These are phyloP conservation scores for Actias luna DNA, from an alignment of 2,888 invertebrate species.

Conservation along the genomic window DNA sequence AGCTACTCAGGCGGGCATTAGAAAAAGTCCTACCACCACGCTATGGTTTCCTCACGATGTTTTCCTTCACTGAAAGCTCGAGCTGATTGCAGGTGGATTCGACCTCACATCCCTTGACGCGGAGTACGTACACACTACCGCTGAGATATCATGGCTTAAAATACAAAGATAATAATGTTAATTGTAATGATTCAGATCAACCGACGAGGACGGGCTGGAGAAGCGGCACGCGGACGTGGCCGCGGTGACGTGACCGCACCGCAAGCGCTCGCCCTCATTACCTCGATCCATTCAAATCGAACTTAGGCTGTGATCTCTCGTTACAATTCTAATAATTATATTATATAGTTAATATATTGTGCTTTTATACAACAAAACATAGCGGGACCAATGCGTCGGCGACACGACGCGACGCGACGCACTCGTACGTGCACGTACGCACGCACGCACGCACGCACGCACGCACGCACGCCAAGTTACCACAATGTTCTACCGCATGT, in stretches of 20 bases:
- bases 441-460: too few relatives aligned
- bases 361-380: conserved; percentile 53
- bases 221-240: conserved; percentile 61
- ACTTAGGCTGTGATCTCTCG: conserved; percentile 79
- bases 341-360: conserved; percentile 39
- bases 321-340: conserved; percentile 45
- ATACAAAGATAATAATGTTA: background rate
- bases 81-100: too few relatives aligned
- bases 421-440: too few relatives aligned
- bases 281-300: conserved; percentile 52
- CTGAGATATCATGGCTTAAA: too few relatives aligned
- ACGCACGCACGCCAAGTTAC: too few relatives aligned
- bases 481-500: conserved; percentile 7
- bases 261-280: conserved; percentile 26
- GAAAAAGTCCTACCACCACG: too few relatives aligned
- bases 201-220: conserved; percentile 70
- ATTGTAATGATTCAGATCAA: conserved; percentile 46
- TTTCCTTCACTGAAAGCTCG: too few relatives aligned
- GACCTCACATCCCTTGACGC: too few relatives aligned
- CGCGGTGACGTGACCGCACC: conserved; percentile 65
- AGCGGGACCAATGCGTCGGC: conserved; percentile 56
- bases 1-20: too few relatives aligned
- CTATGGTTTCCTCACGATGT: too few relatives aligned
- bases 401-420: background rate
- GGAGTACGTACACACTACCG: too few relatives aligned